Evolutionary conservation across 1,140 invertebrate genomes (phyloP).

Genomic region (Sarcophaga peregrina): DNA sequence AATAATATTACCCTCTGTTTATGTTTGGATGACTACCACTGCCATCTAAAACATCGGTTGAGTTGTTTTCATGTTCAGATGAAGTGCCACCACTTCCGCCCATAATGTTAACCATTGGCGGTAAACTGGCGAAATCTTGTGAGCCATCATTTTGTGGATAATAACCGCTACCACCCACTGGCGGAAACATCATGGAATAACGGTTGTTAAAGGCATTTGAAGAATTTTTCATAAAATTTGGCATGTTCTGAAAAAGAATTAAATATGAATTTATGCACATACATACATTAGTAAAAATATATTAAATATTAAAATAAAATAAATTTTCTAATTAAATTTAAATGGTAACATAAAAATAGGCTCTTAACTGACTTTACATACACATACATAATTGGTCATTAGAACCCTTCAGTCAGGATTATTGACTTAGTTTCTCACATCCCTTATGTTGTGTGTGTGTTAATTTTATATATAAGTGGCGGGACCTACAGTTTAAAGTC

Average conservation of each 20-base stretch:
- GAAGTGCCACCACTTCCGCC: constrained; percentile 49
- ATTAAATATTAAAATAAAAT: neutral
- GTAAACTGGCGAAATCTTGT: constrained; percentile 62
- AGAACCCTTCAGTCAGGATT: no score
- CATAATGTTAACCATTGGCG: constrained; percentile 62
- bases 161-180: constrained; percentile 48
- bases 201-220: constrained; percentile 55
- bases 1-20: constrained; percentile 53
- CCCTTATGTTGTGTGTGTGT: no score
- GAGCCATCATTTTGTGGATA: constrained; percentile 52
- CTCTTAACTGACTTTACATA: no score
- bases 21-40: constrained; percentile 62
- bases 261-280: neutral
- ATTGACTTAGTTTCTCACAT: no score
- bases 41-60: constrained; percentile 61
- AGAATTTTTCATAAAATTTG: constrained; percentile 52
- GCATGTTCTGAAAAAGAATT: constrained; percentile 43
- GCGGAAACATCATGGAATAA: constrained; percentile 60
- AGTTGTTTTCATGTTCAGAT: constrained; percentile 60
- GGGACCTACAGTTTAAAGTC: no score
- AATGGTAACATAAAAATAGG: no score
- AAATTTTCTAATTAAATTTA: no score
- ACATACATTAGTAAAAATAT: neutral
- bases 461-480: no score
- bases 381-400: no score